Base-by-base conservation (phyloP, 2,888 invertebrate species). In the Caenorhabditis sp. region DNA sequence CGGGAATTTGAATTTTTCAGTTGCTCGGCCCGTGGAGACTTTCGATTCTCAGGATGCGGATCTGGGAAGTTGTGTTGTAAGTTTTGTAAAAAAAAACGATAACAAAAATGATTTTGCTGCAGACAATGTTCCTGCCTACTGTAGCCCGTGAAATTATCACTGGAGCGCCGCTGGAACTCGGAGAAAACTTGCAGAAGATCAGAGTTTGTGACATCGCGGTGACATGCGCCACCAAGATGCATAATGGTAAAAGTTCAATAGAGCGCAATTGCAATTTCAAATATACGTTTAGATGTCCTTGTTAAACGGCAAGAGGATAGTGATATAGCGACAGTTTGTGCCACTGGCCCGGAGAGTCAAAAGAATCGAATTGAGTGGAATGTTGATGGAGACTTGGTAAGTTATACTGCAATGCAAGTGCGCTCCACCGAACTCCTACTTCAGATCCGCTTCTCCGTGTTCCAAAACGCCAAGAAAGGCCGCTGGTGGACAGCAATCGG, bases 401-500 rank as follows among this genome's bases (percentile, higher is more conserved):
- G 18, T 50, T 5, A 47, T 18, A 60, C n/a, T n/a, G 22, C 11
- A 55, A 20, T 32, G 32, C 5, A 32, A 32, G 32, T 32, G 32
- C 26, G 55, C 26, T 32, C 1, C 28, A 24, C 28, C 11, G 51
- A 24, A 24, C 22, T 26, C 55, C 11, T 1, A 4, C 2, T 55
- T 55, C 28, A 79, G 44, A 62, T 80, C 37, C 50, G 64, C 11
- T 86, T 85, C 56, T 60, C 69, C 3, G 47, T 86, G 20, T 51
- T 69, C 35, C 82, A 81, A 69, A 81, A 85, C 51, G 67, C 68
- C 28, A 88, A 87, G 65, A 84, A 87, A 69, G 88, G 88, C 20
- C 82, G 84, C 47, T 85, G 84, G 83, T 88, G 82, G 83, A 78
- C 81, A 1, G 86, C 84, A 13, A 81, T 88, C 67, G 88, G 86